phyloP scores from a whole-genome alignment of 2,113 vertebrate species.

The Megaceryle torquata region DNA sequence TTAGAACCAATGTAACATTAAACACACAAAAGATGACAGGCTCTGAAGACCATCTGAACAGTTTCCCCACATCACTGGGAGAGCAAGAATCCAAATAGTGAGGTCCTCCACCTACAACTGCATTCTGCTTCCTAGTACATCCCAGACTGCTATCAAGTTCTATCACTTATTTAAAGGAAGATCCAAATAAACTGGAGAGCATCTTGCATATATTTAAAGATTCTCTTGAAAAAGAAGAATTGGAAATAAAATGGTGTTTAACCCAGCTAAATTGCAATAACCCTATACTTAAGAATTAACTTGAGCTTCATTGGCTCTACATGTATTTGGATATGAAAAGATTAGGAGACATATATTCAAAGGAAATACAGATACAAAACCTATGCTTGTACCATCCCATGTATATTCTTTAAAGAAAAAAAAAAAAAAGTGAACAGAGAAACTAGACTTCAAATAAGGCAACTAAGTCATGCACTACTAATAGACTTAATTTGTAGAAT shows the following conservation, averaged over 20 bases:
- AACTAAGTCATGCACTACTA: background rate
- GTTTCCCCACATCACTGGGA: background rate
- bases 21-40: background rate
- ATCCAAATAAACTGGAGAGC: background rate
- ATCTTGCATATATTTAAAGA: background rate
- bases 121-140: background rate
- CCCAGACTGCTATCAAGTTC: background rate
- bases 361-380: background rate
- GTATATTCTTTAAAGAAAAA: background rate
- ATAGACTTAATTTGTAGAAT: constrained; percentile 1
- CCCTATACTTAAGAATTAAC: background rate
- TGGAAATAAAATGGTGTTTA: background rate
- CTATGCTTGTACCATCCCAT: background rate
- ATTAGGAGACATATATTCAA: background rate
- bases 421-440: background rate
- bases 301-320: background rate
- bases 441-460: background rate
- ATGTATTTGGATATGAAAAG: background rate
- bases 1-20: background rate
- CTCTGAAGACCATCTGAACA: background rate
- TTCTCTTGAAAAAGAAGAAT: background rate
- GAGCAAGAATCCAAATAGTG: background rate
- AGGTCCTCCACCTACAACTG: background rate
- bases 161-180: background rate
- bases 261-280: background rate